phyloP scores from a whole-genome alignment of 2,797 vertebrate species.

The Smutsia temminckii region DNA sequence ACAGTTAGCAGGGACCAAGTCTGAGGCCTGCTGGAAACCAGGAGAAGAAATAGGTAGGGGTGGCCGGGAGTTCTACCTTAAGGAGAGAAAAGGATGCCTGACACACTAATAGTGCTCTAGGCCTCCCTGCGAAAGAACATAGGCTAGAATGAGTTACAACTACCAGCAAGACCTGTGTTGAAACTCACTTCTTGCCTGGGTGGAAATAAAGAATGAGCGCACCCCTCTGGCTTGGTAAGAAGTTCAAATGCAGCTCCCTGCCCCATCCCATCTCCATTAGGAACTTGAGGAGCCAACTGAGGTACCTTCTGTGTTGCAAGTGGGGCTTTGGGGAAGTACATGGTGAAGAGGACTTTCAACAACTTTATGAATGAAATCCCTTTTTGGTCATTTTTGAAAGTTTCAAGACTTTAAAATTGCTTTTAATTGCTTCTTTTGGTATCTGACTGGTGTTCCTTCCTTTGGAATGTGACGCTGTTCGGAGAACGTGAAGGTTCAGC shows the following conservation, averaged over 20 bases:
- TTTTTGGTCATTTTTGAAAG: not conserved
- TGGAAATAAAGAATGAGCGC: not conserved
- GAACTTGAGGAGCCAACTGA: not conserved
- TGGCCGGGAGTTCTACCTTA: not conserved
- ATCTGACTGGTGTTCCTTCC: not conserved
- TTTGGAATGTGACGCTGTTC: not conserved
- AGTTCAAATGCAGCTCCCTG: not conserved
- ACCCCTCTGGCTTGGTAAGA: not conserved
- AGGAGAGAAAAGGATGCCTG: not conserved
- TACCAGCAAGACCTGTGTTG: not conserved
- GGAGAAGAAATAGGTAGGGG: not conserved
- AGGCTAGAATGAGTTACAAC: not conserved
- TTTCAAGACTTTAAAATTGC: not conserved
- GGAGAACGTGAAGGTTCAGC: not conserved
- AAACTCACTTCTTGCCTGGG: not conserved
- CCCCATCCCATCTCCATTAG: too few species aligned
- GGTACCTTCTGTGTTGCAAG: too few species aligned
- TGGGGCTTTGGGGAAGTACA: not conserved
- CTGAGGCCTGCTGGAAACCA: not conserved
- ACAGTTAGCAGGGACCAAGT: too few species aligned
- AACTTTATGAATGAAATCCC: not conserved
- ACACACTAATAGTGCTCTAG: not conserved
- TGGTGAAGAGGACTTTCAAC: not conserved
- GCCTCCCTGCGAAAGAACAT: not conserved
- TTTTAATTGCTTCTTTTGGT: not conserved